phyloP scores from a whole-genome alignment of 2,888 invertebrate genomes.

The Metellina segmentata region DNA sequence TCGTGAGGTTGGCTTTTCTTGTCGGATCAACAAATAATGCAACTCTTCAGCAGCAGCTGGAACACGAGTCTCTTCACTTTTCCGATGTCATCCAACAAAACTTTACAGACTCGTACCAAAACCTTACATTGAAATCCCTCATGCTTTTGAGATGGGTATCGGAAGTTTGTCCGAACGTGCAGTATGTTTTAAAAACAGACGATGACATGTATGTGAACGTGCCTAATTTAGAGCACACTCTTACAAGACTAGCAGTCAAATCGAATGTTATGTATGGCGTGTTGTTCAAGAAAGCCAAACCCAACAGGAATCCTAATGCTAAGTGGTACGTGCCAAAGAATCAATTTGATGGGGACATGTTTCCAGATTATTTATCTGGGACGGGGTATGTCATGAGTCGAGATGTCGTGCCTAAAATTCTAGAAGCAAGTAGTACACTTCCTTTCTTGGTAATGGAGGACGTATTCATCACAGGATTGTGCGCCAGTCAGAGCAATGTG shows the following conservation, averaged over 20 bases:
- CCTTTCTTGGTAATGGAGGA: conserved; percentile 75
- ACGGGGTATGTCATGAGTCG: conserved; percentile 89
- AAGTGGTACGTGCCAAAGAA: conserved; percentile 93
- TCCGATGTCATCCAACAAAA: conserved; percentile 77
- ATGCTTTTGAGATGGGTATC: conserved; percentile 77
- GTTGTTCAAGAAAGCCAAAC: conserved; percentile 89
- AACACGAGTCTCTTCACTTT: conserved; percentile 59
- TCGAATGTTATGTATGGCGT: conserved; percentile 85
- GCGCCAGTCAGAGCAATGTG: conserved; percentile 55
- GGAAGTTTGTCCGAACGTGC: conserved; percentile 75
- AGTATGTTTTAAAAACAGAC: conserved; percentile 90
- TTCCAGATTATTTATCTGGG: conserved; percentile 91
- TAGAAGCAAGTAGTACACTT: conserved; percentile 84
- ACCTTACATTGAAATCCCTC: conserved; percentile 77
- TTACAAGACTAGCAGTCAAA: conserved; percentile 74
- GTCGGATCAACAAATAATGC: conserved; percentile 68
- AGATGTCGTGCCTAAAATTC: conserved; percentile 86
- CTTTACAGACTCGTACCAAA: conserved; percentile 77
- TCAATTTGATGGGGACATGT: conserved; percentile 87
- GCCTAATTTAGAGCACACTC: conserved; percentile 84
- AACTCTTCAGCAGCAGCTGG: conserved; percentile 28
- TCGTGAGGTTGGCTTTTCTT: conserved; percentile 75
- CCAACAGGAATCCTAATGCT: conserved; percentile 87
- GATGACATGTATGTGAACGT: conserved; percentile 93
- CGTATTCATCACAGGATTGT: conserved; percentile 74